Conservation (phyloP, 2,113 vertebrate genomes). For the Tragelaphus imberbis region DNA sequence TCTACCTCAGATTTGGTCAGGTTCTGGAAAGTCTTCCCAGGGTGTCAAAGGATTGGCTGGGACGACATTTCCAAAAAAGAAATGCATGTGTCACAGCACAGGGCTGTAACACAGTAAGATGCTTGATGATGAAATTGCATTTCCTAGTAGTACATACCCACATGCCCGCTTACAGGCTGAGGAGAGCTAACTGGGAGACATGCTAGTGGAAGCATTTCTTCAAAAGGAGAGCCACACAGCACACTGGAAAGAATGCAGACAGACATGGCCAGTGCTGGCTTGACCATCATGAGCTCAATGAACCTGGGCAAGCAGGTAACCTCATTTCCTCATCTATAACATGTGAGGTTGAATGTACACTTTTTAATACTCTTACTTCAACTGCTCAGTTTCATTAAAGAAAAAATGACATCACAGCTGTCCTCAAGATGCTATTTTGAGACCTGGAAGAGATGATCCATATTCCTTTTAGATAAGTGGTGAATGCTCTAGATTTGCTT, state of each 20-base stretch:
- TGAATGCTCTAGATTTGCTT: background rate
- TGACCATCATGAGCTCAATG: background rate
- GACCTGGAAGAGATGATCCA: background rate
- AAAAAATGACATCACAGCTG: background rate
- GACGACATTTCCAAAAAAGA: background rate
- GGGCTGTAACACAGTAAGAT: background rate
- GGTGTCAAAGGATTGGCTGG: background rate
- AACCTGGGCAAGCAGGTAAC: background rate
- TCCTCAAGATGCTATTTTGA: constrained; percentile 22
- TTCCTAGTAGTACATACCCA: background rate
- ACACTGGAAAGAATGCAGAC: background rate
- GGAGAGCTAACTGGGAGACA: background rate
- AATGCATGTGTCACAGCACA: background rate
- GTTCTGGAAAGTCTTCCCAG: background rate
- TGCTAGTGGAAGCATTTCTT: background rate
- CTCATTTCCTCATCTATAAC: background rate
- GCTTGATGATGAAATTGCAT: background rate
- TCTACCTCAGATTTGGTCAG: background rate
- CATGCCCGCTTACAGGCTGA: background rate
- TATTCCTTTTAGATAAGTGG: background rate
- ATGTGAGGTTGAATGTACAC: background rate
- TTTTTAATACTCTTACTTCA: background rate
- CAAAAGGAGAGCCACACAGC: background rate
- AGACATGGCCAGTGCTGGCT: background rate
- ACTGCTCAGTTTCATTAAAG: background rate